Evolutionary conservation across 2,797 vertebrate genomes (phyloP), one percentile per base, ranked within the genome.

Genomic region (Molossus alvarezi): DNA sequence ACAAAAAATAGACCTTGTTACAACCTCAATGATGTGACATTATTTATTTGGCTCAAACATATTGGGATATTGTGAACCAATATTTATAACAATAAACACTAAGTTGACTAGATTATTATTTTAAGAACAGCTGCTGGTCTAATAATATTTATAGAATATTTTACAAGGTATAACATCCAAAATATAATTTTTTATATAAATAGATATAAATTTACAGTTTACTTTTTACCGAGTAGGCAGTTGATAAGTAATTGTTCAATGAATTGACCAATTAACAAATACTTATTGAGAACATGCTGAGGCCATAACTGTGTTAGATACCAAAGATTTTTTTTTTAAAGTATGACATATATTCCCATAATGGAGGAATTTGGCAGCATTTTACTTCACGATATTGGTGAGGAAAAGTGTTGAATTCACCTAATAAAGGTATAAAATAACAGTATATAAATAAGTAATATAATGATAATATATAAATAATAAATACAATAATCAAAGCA

Each of bases 11-110:
- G 1, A 37, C 45, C 82, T 41, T 18, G 17, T 33, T 60, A 41
- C 41, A 82, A 77, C 14, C 67, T 92, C 72, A 96, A 48, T 57
- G 1, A 75, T 79, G 14, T 48, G 20, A 71, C 20, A 69, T 80
- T 41, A 69, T 55, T 92, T 82, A 51, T 90, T 67, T 94, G 45
- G n/a, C 67, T 57, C 53, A 75, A 75, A 77, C 11, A 17, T 21
- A 2, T 17, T 41, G 14, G 2, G 53, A 29, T 80, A 73, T 25
- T 62, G 37, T 79, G 51, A 92, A 83, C 9, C 29, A 83, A 58
- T 90, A 86, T 72, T 90, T 79, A 27, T 29, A 71, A 94, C 8
- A 94, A 82, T 20, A 84, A 62, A 58, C 91, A 76, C 8, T 75
- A 69, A 87, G 41, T 53, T 71, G 65, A 91, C 5, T 27, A 53